These are phyloP conservation scores for Polydrusus cervinus DNA, from an alignment of 2,888 invertebrate species.

Conservation along the genomic window DNA sequence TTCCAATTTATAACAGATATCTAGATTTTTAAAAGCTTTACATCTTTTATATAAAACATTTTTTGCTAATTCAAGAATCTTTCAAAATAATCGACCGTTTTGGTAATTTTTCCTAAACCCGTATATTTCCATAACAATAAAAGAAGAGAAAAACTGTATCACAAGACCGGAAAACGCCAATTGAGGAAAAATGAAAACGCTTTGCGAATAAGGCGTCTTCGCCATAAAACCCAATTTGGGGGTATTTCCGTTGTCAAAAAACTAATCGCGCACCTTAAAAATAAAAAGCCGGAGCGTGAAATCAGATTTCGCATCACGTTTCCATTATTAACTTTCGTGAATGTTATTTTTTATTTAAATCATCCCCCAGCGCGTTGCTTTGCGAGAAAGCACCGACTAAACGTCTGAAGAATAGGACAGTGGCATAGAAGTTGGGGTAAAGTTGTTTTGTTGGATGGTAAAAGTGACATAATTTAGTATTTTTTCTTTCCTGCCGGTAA, in stretches of 20 bases:
- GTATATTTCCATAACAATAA: neutral
- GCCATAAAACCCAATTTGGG: slow-evolving; percentile 69
- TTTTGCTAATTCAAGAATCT: too few species aligned
- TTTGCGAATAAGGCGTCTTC: slow-evolving; percentile 42
- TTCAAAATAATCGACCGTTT: too few species aligned
- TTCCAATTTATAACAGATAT: too few species aligned
- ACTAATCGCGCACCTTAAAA: slow-evolving; percentile 70
- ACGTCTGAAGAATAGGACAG: slow-evolving; percentile 29
- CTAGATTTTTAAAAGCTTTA: too few species aligned
- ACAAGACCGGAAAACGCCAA: slow-evolving; percentile 30
- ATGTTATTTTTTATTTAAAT: slow-evolving; percentile 73
- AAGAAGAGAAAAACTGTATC: slow-evolving; percentile 5
- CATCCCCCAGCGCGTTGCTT: slow-evolving; percentile 48
- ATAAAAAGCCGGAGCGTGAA: slow-evolving; percentile 69
- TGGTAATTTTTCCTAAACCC: too few species aligned
- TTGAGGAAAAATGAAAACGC: slow-evolving; percentile 44
- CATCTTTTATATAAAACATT: too few species aligned
- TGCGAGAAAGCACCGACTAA: slow-evolving; percentile 26
- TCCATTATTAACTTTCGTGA: slow-evolving; percentile 72
- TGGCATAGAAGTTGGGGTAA: slow-evolving; percentile 16
- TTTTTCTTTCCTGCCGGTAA: too few species aligned
- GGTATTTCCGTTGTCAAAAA: slow-evolving; percentile 68
- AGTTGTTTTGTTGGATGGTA: too few species aligned
- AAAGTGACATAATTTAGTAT: neutral
- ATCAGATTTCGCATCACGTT: slow-evolving; percentile 72